Percentiles rank a stretch among this genome's conserved stretches.
phyloP scores from a whole-genome alignment of 2,888 invertebrate species.

The Ennomos fuscantarius region DNA sequence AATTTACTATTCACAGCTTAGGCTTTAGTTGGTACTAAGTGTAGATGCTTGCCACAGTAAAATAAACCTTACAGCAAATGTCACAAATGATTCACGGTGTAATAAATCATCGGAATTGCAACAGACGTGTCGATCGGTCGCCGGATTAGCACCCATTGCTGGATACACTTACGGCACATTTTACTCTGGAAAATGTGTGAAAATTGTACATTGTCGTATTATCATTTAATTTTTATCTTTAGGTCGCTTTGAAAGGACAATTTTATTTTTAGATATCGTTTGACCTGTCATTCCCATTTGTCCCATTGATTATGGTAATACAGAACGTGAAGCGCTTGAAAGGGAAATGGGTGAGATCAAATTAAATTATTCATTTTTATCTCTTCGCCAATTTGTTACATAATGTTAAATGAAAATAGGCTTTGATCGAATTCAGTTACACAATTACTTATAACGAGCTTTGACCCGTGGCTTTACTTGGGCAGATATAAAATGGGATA shows the following conservation, averaged over 20 bases:
- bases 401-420: no score
- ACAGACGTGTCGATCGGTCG: slow-evolving; percentile 16
- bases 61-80: slow-evolving; percentile 5
- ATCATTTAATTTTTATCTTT: background rate
- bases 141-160: slow-evolving; percentile 11
- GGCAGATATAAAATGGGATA: no score
- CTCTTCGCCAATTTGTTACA: background rate
- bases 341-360: no score
- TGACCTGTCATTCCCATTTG: background rate
- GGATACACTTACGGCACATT: slow-evolving; percentile 5
- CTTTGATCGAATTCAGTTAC: no score
- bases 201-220: slow-evolving; percentile 8
- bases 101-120: slow-evolving; percentile 17
- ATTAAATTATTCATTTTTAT: no score
- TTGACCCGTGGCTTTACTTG: no score
- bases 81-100: slow-evolving; percentile 15
- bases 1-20: no score
- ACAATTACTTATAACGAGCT: no score
- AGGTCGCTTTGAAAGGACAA: no score
- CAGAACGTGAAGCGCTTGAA: no score
- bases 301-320: no score
- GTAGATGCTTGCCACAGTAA: background rate
- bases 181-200: background rate
- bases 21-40: no score
- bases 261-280: background rate